Evolutionary conservation across 2,888 invertebrate genomes (phyloP).

Genomic region (Chymomyza procnemis): DNA sequence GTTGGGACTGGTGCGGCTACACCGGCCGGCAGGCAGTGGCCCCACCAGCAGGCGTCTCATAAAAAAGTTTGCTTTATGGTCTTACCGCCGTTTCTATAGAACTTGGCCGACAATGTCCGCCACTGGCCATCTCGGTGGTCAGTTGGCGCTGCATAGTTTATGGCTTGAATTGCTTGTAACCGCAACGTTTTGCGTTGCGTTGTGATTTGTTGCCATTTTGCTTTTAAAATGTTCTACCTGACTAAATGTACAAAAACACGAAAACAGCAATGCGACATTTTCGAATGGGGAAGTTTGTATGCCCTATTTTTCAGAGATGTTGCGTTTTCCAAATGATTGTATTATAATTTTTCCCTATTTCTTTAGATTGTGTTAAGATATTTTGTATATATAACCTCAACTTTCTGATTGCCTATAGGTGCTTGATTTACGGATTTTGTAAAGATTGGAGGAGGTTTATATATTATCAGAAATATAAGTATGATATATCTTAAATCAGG

Average conservation of each 20-base stretch:
- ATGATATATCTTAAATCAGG: too few species aligned
- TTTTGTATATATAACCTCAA: too few species aligned
- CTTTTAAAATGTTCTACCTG: conserved; percentile 37
- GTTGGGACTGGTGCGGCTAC: conserved; percentile 1
- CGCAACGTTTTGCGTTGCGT: conserved; percentile 43
- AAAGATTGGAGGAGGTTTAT: too few species aligned
- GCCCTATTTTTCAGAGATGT: neutral
- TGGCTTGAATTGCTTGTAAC: conserved; percentile 41
- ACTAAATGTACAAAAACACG: neutral
- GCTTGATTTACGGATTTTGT: too few species aligned
- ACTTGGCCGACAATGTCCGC: neutral
- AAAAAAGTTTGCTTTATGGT: conserved; percentile 57
- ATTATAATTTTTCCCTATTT: too few species aligned
- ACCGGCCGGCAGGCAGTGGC: neutral
- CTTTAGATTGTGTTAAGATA: too few species aligned
- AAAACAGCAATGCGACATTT: neutral
- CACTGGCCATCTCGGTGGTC: conserved; percentile 26
- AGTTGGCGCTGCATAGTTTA: conserved; percentile 45
- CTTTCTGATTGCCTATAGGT: too few species aligned
- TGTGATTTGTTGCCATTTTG: conserved; percentile 62
- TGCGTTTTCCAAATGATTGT: too few species aligned
- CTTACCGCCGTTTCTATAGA: conserved; percentile 11
- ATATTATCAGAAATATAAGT: too few species aligned
- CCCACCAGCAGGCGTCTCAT: conserved; percentile 43
- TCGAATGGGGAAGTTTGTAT: neutral